Evolutionary conservation across 2,888 invertebrate genomes (phyloP).

Genomic region (Caenorhabditis zanzibari): DNA sequence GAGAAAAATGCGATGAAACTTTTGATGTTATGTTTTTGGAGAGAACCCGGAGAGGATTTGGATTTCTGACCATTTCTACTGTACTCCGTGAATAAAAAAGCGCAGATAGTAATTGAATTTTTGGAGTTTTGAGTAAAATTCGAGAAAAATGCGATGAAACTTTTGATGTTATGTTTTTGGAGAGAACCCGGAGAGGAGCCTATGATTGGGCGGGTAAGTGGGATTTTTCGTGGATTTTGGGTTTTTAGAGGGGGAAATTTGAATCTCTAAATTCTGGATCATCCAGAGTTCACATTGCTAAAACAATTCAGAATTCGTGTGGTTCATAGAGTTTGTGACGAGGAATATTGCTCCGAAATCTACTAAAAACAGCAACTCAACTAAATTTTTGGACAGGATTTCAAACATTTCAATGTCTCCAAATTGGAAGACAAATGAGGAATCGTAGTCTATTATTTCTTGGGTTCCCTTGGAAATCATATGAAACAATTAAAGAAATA

Average conservation of each 20-base stretch:
- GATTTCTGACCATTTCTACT: slow-evolving; percentile 30
- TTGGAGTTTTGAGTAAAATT: background rate
- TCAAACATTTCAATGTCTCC: background rate
- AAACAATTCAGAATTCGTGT: slow-evolving; percentile 21
- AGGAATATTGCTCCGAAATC: background rate
- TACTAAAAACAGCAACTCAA: slow-evolving; percentile 5
- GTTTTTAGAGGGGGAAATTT: too few relatives aligned
- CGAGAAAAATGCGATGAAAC: background rate
- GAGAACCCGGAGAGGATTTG: background rate
- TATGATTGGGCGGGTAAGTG: slow-evolving; percentile 17
- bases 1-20: background rate
- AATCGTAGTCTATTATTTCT: slow-evolving; percentile 18
- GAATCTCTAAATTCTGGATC: slow-evolving; percentile 12
- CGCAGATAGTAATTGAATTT: slow-evolving; percentile 33
- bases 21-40: slow-evolving; percentile 7
- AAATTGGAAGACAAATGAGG: background rate
- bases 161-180: slow-evolving; percentile 2
- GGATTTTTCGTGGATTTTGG: background rate
- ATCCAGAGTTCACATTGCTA: background rate
- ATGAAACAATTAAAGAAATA: too few relatives aligned
- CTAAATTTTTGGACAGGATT: slow-evolving; percentile 33
- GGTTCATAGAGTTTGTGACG: background rate
- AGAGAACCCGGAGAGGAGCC: slow-evolving; percentile 1
- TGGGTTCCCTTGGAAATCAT: background rate
- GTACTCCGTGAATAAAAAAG: slow-evolving; percentile 39